Evolutionary conservation across 2,113 vertebrate species (phyloP), one percentile per base, ranked within the genome.

Genomic region (Laticauda laticaudata): DNA sequence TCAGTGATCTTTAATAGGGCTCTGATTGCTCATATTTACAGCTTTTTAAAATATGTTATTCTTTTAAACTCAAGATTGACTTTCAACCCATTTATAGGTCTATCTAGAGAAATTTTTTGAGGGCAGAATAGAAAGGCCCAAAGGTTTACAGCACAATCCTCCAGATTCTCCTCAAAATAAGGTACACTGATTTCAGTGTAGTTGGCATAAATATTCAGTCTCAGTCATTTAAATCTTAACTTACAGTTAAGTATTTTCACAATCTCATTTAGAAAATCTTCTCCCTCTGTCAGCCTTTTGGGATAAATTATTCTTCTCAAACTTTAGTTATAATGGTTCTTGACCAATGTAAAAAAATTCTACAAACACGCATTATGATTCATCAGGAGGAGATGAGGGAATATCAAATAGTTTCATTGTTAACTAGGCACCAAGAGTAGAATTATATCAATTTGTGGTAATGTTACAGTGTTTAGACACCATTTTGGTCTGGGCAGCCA

Each of bases 361-460:
- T 89, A 45, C 87, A 51, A 90, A 90, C 88, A 90, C 12, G 24
- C 29, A 90, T 51, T 29, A 90, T 93, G 88, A 90, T 45, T 93
- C 92, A 86, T n/a, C 88, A 51, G 55, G 34, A 39, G 61, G 57
- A 86, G 75, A 92, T 93, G 69, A 18, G 12, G 43, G 45, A 56
- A 61, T 93, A 9, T 59, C 81, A 93, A 90, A 39, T 51, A 90
- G 88, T 59, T 24, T 45, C 69, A 85, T 53, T 93, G 92, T 90
- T 86, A 86, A n/a, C 54, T 59, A 59, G 20, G 29, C 55, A 90
- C 29, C 81, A 86, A 85, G 87, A 81, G 39, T 56, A 54, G 53
- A 89, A 92, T 92, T 92, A 92, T 89, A 93, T 26, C 75, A 93
- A 90, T 93, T 64, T 90, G 92, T 90, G 85, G 92, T 92, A 89